phyloP scores from a whole-genome alignment of 2,797 vertebrate species.

The Rhinoraja longicauda region DNA sequence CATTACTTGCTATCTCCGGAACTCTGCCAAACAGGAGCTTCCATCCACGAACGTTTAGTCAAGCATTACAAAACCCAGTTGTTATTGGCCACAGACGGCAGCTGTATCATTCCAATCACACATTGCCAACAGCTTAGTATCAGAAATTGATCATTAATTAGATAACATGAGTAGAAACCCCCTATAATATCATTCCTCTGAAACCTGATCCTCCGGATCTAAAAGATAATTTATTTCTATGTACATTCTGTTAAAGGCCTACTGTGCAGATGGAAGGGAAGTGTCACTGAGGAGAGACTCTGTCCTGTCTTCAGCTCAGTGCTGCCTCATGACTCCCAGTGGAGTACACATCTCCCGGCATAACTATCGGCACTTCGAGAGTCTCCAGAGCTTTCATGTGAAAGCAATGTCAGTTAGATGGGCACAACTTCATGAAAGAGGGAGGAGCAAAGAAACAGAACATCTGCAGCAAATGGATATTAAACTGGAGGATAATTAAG shows the following conservation, averaged over 20 bases:
- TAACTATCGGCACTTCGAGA: not conserved
- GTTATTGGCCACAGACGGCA: not conserved
- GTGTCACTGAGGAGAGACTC: too few relatives aligned
- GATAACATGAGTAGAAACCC: not conserved
- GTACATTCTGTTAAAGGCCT: not conserved
- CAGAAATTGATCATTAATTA: not conserved
- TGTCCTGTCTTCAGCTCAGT: not conserved
- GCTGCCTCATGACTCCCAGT: not conserved
- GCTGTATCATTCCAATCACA: not conserved
- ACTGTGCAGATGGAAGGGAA: not conserved
- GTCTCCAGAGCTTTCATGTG: not conserved
- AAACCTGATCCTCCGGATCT: not conserved
- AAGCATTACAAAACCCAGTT: not conserved
- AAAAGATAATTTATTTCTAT: not conserved
- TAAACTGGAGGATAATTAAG: not conserved
- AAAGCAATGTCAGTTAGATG: not conserved
- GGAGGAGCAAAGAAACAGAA: not conserved
- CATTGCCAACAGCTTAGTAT: not conserved
- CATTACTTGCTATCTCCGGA: not conserved
- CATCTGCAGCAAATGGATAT: too few relatives aligned
- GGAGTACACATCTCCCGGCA: not conserved
- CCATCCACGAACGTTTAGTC: not conserved
- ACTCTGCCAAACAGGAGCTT: not conserved
- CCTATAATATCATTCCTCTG: not conserved
- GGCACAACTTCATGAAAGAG: not conserved